phyloP scores from a whole-genome alignment of 2,797 vertebrate genomes.

The Ataeniobius toweri region DNA sequence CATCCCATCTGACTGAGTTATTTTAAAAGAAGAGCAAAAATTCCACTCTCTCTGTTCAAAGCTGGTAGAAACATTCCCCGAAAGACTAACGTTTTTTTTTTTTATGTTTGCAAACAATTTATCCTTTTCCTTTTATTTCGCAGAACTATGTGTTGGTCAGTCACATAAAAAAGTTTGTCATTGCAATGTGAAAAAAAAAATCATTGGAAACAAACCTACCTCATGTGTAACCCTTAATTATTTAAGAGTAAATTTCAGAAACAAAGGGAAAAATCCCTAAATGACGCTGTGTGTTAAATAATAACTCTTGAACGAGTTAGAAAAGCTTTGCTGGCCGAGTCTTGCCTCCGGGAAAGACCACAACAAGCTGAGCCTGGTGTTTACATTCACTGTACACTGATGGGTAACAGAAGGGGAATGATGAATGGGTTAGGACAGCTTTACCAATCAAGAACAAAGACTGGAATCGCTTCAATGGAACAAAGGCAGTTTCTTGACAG shows the following conservation, averaged over 20 bases:
- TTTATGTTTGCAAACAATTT: neutral
- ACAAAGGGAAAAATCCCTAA: constrained; percentile 12
- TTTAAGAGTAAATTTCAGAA: constrained; percentile 1
- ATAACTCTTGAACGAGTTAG: constrained; percentile 15
- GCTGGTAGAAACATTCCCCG: neutral
- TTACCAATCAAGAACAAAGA: constrained; percentile 36
- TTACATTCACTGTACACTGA: constrained; percentile 25
- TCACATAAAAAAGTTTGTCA: neutral
- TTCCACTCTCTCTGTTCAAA: neutral
- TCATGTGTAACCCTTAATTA: neutral
- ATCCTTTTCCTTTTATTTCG: neutral
- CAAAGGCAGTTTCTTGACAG: constrained; percentile 40
- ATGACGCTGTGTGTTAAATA: constrained; percentile 7
- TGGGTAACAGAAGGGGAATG: constrained; percentile 15
- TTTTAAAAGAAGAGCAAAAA: neutral
- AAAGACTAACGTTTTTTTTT: too few relatives aligned
- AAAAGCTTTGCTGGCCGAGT: neutral
- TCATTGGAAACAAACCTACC: neutral
- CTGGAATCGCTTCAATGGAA: constrained; percentile 27
- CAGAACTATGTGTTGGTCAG: neutral
- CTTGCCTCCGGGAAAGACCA: constrained; percentile 7
- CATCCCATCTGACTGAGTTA: neutral
- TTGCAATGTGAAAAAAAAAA: neutral
- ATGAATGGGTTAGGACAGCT: constrained; percentile 32
- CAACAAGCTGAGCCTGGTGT: constrained; percentile 15